phyloP scores from a whole-genome alignment of 2,888 invertebrate species.

The Seladonia tumulorum region DNA sequence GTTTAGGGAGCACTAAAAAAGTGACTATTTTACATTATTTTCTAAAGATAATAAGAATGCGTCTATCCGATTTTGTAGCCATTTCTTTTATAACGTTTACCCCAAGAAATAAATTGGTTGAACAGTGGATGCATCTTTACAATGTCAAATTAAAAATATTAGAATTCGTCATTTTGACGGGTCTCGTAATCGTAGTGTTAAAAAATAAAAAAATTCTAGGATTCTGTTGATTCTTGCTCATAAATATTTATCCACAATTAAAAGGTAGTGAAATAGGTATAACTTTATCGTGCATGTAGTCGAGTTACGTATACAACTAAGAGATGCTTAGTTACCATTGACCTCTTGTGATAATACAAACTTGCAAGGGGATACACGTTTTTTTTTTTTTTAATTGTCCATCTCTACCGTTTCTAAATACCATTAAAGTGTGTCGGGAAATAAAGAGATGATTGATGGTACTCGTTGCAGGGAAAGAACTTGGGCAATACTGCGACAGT shows the following conservation, averaged over 20 bases:
- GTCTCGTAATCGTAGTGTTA: no score
- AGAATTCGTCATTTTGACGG: no score
- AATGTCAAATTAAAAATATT: no score
- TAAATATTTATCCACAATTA: background rate
- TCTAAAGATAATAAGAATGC: no score
- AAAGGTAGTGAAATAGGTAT: background rate
- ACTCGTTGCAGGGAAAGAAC: constrained; percentile 33
- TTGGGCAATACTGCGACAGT: background rate
- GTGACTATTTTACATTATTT: no score
- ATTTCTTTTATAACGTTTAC: no score
- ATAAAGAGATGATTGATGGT: constrained; percentile 50
- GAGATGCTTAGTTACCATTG: constrained; percentile 20
- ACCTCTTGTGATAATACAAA: constrained; percentile 5
- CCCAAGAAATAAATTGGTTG: no score
- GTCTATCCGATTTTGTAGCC: no score
- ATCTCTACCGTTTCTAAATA: background rate
- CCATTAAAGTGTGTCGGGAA: background rate
- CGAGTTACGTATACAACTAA: background rate
- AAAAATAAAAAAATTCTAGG: no score
- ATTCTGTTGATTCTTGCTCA: background rate
- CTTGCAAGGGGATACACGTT: background rate
- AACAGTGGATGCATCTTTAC: no score
- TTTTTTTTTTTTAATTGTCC: background rate
- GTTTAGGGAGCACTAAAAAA: no score
- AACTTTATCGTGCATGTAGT: background rate